Percentiles rank a stretch among this genome's conserved stretches.
Evolutionary conservation across 2,797 vertebrate genomes (phyloP).

Genomic region (Strix occidentalis): DNA sequence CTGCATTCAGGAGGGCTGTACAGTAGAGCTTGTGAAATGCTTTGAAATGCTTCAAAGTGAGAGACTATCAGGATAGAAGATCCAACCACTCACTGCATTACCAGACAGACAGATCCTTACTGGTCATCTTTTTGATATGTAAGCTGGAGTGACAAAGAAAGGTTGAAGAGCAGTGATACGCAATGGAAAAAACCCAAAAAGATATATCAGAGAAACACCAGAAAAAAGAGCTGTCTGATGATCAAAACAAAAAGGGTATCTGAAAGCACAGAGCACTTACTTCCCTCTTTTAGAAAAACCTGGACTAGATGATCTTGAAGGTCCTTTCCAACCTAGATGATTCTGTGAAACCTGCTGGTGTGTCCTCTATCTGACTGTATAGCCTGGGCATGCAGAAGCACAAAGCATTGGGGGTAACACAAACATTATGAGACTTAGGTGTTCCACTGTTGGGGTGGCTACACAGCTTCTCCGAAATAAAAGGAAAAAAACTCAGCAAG

Average conservation of each 20-base stretch:
- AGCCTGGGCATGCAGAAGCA: background rate
- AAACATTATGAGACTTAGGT: background rate
- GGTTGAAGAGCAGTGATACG: background rate
- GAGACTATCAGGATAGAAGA: background rate
- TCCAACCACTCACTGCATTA: background rate
- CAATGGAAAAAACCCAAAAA: accelerated
- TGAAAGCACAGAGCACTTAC: background rate
- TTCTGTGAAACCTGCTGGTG: background rate
- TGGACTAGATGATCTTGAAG: background rate
- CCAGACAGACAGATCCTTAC: background rate
- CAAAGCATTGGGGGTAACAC: background rate
- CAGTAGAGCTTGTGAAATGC: background rate
- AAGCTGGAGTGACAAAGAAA: background rate
- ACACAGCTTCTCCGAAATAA: background rate
- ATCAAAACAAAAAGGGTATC: background rate
- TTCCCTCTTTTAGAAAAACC: background rate
- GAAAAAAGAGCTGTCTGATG: background rate
- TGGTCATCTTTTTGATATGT: background rate
- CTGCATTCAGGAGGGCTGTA: background rate
- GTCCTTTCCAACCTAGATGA: no score
- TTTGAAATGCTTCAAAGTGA: background rate
- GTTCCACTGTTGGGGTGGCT: background rate
- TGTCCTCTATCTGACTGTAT: background rate
- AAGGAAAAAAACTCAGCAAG: background rate
- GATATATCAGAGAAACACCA: background rate